Percentiles rank a stretch among this genome's conserved stretches.
Conservation (phyloP, 2,888 invertebrate species). For the Strigamia transsilvanica region DNA sequence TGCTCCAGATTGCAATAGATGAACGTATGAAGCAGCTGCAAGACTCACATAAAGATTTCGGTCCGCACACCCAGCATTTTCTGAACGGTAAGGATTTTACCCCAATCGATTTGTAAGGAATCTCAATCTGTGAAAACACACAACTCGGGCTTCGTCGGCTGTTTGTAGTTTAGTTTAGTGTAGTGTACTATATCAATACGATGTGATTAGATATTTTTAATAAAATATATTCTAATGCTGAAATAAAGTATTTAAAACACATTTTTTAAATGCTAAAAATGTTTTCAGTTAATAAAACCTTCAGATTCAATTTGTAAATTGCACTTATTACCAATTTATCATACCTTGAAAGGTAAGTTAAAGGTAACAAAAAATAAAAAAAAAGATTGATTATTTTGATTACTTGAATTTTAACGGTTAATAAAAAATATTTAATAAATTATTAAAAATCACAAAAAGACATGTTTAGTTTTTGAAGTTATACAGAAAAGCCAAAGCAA, state of each 20-base stretch:
- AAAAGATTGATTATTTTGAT: not conserved
- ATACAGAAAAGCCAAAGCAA: not conserved
- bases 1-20: constrained; percentile 83
- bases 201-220: constrained; percentile 12
- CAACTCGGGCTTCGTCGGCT: not conserved
- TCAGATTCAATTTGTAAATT: not conserved
- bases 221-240: not conserved
- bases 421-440: not conserved
- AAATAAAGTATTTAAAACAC: constrained; percentile 12
- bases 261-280: not conserved
- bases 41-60: constrained; percentile 81
- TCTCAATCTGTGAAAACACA: not conserved
- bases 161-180: not conserved
- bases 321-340: not conserved
- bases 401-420: too few species aligned
- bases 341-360: not conserved
- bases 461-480: not conserved
- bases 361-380: not conserved
- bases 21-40: constrained; percentile 80
- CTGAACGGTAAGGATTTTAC: constrained; percentile 61
- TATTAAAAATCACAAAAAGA: not conserved
- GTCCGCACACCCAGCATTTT: constrained; percentile 71
- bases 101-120: constrained; percentile 24
- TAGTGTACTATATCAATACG: not conserved
- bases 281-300: not conserved